These are phyloP conservation scores for Oreochromis spilurus DNA, from an alignment of 2,113 vertebrate genomes.

Conservation along the genomic window DNA sequence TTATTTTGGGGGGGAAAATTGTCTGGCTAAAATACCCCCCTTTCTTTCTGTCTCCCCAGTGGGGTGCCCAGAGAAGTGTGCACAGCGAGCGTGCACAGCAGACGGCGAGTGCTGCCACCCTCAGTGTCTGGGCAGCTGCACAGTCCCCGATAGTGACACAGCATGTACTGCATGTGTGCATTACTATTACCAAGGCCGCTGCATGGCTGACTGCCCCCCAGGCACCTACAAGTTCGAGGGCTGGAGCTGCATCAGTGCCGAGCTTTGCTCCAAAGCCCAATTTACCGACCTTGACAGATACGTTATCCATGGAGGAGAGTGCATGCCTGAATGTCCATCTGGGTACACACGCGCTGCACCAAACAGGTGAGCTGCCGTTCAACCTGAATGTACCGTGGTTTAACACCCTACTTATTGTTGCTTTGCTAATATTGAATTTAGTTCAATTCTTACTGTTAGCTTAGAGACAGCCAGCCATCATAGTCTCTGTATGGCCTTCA, in stretches of 20 bases:
- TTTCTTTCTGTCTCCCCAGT: constrained; percentile 3
- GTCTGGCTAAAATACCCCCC: background rate
- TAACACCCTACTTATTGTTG: background rate
- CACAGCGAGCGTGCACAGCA: constrained; percentile 79
- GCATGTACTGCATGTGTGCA: constrained; percentile 90
- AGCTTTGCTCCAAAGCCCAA: constrained; percentile 82
- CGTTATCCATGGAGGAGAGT: constrained; percentile 89
- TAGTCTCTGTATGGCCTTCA: background rate
- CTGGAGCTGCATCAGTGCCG: constrained; percentile 90
- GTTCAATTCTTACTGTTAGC: background rate
- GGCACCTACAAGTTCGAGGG: constrained; percentile 92
- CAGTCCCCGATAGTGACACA: constrained; percentile 70
- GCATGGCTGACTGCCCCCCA: constrained; percentile 83
- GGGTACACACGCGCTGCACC: constrained; percentile 83
- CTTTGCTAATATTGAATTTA: background rate
- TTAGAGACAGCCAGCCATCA: background rate
- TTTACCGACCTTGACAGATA: constrained; percentile 78
- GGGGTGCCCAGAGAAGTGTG: constrained; percentile 89
- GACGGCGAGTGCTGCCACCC: constrained; percentile 88
- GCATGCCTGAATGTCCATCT: constrained; percentile 87
- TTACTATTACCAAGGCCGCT: constrained; percentile 84
- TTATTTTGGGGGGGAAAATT: background rate
- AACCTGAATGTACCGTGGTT: background rate
- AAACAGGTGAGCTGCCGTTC: constrained; percentile 46
- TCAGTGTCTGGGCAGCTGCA: constrained; percentile 94